Conservation (phyloP, 2,113 vertebrate genomes). For the Salvator merianae region DNA sequence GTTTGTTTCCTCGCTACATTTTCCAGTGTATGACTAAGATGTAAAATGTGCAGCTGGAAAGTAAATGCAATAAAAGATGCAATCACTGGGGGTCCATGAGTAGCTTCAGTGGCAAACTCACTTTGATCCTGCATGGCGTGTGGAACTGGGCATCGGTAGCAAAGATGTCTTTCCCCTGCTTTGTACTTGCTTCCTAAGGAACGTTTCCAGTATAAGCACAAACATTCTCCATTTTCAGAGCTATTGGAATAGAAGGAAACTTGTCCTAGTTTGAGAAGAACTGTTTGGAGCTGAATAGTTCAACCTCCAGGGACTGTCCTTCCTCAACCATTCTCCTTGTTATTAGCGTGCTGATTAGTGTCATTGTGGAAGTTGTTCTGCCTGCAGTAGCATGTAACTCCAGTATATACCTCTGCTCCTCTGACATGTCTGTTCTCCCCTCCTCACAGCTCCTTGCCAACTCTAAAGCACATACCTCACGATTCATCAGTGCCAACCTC, state of each 20-base stretch:
- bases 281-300: background rate
- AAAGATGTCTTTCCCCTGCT: background rate
- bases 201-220: background rate
- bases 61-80: background rate
- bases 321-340: background rate
- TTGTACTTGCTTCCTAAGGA: background rate
- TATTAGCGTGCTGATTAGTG: background rate
- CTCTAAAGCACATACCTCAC: slow-evolving; percentile 92
- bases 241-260: background rate
- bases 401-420: background rate
- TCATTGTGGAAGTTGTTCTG: background rate
- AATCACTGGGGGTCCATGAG: background rate
- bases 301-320: no score
- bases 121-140: background rate
- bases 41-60: background rate
- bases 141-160: background rate
- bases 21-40: background rate
- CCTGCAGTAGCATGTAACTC: background rate
- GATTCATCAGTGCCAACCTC: slow-evolving; percentile 96
- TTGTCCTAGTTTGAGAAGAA: background rate
- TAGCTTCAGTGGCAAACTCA: background rate
- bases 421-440: slow-evolving; percentile 28
- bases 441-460: slow-evolving; percentile 87
- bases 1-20: background rate
- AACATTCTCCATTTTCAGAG: background rate